Base-by-base conservation (phyloP, 1,140 invertebrate species). In the Xylocopa sonorina region DNA sequence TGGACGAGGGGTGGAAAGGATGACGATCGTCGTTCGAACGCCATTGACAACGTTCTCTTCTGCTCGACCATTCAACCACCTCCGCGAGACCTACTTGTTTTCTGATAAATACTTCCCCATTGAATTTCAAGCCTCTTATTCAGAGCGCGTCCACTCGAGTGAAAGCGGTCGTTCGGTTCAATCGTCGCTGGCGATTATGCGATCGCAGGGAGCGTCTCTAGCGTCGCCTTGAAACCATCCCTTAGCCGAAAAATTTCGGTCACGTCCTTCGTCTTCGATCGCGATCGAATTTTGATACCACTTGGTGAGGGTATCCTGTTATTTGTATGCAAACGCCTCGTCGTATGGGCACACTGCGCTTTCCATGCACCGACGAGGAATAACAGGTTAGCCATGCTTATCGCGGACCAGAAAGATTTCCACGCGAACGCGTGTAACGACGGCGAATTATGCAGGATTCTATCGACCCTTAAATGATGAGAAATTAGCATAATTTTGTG, bases 1-100 rank as follows among this genome's bases (percentile, higher is more conserved):
- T 29, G 62, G 41, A n/a, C 38, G 9, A 21, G 10, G 48, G n/a
- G n/a, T n/a, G n/a, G n/a, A n/a, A 72, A 62, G 77, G 63, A 18
- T 75, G 32, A 21, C 27, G 38, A 53, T 32, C 53, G 34, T 69
- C 43, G 63, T 9, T 62, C 32, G 32, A 34, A 0, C 62, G 63
- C 46, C 50, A 32, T 74, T 48, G 43, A 72, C 76, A 62, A 72
- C 55, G 46, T 24, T 29, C 32, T 27, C 24, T 27, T 4, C 34
- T 51, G 24, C 29, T 32, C 18, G 27, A 32, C 43, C 34, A 57
- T 69, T 41, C 43, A 62, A 14, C 21, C 29, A 34, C 3, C 41
- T 57, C 12, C 51, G 38, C 55, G 48, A 69, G 64, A 68, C 74
- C 43, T 60, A 60, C 64, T 77, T 77, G 63, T 55, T 60, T 38